phyloP scores from a whole-genome alignment of 2,113 vertebrate genomes.

The Pitta sordida region DNA sequence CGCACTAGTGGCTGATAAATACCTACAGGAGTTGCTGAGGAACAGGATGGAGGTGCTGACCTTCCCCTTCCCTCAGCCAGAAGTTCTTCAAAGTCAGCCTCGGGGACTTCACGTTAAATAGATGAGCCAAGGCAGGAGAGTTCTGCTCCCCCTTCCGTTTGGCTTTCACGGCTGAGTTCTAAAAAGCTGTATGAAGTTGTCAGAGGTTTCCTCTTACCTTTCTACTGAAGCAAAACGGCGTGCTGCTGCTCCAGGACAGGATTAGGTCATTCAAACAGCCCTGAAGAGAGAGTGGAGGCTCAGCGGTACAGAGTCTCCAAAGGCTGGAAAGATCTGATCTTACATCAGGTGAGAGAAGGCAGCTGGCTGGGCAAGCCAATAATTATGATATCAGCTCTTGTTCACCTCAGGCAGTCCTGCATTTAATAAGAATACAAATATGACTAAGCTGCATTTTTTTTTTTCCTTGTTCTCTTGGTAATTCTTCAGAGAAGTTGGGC shows the following conservation, averaged over 20 bases:
- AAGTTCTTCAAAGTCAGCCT: slow-evolving; percentile 48
- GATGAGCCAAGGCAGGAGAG: slow-evolving; percentile 43
- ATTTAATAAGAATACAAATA: slow-evolving; percentile 73
- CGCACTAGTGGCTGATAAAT: background rate
- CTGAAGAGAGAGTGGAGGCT: slow-evolving; percentile 64
- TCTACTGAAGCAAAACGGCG: slow-evolving; percentile 82
- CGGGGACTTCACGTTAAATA: slow-evolving; percentile 69
- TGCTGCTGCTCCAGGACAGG: slow-evolving; percentile 71
- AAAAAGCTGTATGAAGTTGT: slow-evolving; percentile 49
- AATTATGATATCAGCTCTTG: slow-evolving; percentile 83
- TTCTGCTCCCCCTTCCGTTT: slow-evolving; percentile 58
- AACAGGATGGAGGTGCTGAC: slow-evolving; percentile 34
- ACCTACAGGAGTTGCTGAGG: background rate
- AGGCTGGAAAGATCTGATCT: slow-evolving; percentile 66
- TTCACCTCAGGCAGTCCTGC: slow-evolving; percentile 75
- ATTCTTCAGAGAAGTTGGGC: slow-evolving; percentile 65
- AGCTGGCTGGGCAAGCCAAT: slow-evolving; percentile 80
- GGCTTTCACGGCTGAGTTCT: slow-evolving; percentile 75
- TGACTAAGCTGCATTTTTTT: slow-evolving; percentile 77
- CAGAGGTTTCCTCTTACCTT: slow-evolving; percentile 84
- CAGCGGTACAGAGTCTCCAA: slow-evolving; percentile 50
- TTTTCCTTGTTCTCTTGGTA: slow-evolving; percentile 60
- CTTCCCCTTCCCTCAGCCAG: slow-evolving; percentile 44
- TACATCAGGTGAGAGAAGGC: slow-evolving; percentile 82
- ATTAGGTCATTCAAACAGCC: slow-evolving; percentile 68